phyloP scores from a whole-genome alignment of 2,113 vertebrate species.

The Brachyhypopomus gauderio region DNA sequence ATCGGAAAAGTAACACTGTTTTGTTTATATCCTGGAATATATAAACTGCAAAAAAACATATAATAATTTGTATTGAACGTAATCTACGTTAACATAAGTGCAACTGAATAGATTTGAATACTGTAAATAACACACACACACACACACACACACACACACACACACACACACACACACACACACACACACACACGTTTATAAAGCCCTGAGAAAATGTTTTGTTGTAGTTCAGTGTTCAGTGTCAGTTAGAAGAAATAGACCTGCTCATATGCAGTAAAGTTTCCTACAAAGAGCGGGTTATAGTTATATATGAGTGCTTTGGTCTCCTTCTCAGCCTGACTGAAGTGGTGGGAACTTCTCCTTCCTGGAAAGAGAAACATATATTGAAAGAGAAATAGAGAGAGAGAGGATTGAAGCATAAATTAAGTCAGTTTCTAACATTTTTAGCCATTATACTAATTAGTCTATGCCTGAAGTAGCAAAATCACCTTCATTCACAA shows the following conservation, averaged over 20 bases:
- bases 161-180: background rate
- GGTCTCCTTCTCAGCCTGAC: slow-evolving; percentile 64
- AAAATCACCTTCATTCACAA: slow-evolving; percentile 77
- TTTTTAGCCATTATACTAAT: too few species aligned
- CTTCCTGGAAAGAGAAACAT: slow-evolving; percentile 67
- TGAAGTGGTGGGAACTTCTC: slow-evolving; percentile 73
- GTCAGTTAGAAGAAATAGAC: slow-evolving; percentile 47
- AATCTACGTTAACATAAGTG: background rate
- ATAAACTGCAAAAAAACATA: too few species aligned
- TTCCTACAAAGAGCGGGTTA: slow-evolving; percentile 67
- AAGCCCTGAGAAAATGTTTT: background rate
- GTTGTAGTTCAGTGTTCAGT: background rate
- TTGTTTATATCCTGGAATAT: too few species aligned
- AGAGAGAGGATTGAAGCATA: slow-evolving; percentile 47
- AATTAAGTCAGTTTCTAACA: too few species aligned
- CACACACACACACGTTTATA: background rate
- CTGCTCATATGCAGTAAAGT: slow-evolving; percentile 33
- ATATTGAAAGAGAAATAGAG: slow-evolving; percentile 53
- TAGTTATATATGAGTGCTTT: slow-evolving; percentile 75
- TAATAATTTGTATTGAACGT: too few species aligned
- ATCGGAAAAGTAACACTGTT: too few species aligned
- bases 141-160: background rate
- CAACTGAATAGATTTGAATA: background rate
- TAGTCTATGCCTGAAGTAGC: background rate
- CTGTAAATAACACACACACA: background rate